Conservation (phyloP, 2,797 vertebrate genomes). For the Parambassis ranga region DNA sequence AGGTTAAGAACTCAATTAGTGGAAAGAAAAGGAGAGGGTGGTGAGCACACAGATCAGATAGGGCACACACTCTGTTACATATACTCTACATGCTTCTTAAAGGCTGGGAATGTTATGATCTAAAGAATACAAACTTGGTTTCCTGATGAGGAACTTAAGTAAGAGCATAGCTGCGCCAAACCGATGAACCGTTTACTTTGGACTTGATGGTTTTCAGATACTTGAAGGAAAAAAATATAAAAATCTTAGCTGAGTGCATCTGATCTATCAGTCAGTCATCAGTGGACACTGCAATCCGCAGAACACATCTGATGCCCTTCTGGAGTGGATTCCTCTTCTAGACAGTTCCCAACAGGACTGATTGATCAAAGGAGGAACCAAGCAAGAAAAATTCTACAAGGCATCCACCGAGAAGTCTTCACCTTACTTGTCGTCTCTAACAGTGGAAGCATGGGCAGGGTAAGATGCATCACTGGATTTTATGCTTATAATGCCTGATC, state of each 20-base stretch:
- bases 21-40: slow-evolving; percentile 57
- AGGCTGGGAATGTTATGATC: slow-evolving; percentile 73
- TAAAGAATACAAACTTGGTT: slow-evolving; percentile 48
- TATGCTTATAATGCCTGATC: slow-evolving; percentile 39
- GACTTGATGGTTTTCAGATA: slow-evolving; percentile 39
- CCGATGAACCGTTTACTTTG: slow-evolving; percentile 65
- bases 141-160: slow-evolving; percentile 27
- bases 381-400: slow-evolving; percentile 37
- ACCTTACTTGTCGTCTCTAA: slow-evolving; percentile 27
- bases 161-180: slow-evolving; percentile 43
- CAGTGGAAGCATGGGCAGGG: slow-evolving; percentile 52
- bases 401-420: slow-evolving; percentile 46
- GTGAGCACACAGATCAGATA: slow-evolving; percentile 63
- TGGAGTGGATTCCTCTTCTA: slow-evolving; percentile 39
- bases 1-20: slow-evolving; percentile 64
- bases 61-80: slow-evolving; percentile 65
- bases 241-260: slow-evolving; percentile 63
- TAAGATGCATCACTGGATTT: slow-evolving; percentile 43
- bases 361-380: slow-evolving; percentile 13
- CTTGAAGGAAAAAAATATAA: slow-evolving; percentile 7
- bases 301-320: slow-evolving; percentile 26
- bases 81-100: slow-evolving; percentile 74
- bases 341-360: slow-evolving; percentile 24
- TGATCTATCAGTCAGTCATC: slow-evolving; percentile 37
- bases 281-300: slow-evolving; percentile 23